Evolutionary conservation across 2,113 vertebrate species (phyloP).

Genomic region (Nothobranchius furzeri): DNA sequence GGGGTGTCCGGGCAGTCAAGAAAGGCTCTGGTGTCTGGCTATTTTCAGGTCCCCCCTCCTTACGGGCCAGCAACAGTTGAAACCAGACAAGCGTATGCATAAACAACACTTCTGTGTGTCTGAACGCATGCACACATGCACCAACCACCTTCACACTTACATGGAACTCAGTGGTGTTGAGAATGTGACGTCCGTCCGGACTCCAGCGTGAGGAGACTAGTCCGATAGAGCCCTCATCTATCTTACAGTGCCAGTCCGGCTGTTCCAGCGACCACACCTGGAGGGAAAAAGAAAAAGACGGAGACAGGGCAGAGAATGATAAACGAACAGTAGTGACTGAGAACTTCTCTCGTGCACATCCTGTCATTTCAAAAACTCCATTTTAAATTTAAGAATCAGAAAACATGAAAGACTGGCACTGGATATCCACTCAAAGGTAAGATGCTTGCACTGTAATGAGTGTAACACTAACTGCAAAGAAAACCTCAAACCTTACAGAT

Average conservation of each 20-base stretch:
- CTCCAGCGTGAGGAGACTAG: slow-evolving; percentile 95
- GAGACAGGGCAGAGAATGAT: slow-evolving; percentile 4
- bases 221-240: slow-evolving; percentile 95
- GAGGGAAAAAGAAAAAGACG: slow-evolving; percentile 10
- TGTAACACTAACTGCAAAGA: slow-evolving; percentile 7
- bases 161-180: slow-evolving; percentile 97
- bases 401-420: slow-evolving; percentile 82
- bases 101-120: slow-evolving; percentile 55
- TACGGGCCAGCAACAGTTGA: slow-evolving; percentile 82
- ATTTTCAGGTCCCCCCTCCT: slow-evolving; percentile 80
- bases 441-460: slow-evolving; percentile 18
- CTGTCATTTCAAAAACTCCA: slow-evolving; percentile 6
- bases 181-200: slow-evolving; percentile 96
- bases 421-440: slow-evolving; percentile 84
- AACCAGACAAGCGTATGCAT: slow-evolving; percentile 58
- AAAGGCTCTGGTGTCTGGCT: slow-evolving; percentile 72
- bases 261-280: slow-evolving; percentile 98
- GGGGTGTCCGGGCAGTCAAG: slow-evolving; percentile 61
- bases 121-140: slow-evolving; percentile 52
- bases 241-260: slow-evolving; percentile 96
- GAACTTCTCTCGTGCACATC: slow-evolving; percentile 20
- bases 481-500: background rate
- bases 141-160: slow-evolving; percentile 83
- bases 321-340: background rate
- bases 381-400: slow-evolving; percentile 34